These are phyloP conservation scores for Parapsyche elsis DNA, from an alignment of 1,140 invertebrate genomes.

Conservation along the genomic window DNA sequence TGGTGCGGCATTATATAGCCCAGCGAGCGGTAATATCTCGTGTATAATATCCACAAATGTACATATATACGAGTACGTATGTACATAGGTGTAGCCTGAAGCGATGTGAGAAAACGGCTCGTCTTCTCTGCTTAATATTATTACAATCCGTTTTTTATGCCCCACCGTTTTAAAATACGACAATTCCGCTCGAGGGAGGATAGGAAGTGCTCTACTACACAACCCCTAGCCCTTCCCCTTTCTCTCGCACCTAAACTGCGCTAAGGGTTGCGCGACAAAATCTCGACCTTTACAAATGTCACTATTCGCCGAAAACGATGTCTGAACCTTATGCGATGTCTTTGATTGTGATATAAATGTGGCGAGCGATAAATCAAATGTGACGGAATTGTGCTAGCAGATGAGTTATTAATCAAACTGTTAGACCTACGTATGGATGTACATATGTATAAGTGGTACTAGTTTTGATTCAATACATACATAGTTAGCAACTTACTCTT, in stretches of 20 bases:
- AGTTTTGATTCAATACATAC: too few relatives aligned
- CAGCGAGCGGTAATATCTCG: conserved; percentile 24
- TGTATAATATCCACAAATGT: conserved; percentile 13
- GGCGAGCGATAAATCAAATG: background rate
- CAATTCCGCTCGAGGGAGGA: conserved; percentile 23
- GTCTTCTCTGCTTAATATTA: conserved; percentile 55
- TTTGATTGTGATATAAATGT: background rate
- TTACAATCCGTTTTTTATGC: conserved; percentile 56
- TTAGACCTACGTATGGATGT: too few relatives aligned
- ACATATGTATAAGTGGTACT: too few relatives aligned
- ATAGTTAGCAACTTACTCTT: too few relatives aligned
- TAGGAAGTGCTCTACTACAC: background rate
- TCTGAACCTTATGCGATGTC: background rate
- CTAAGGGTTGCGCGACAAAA: background rate
- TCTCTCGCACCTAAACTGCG: background rate
- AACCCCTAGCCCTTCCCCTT: background rate
- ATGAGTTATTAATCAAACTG: too few relatives aligned
- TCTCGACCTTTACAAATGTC: conserved; percentile 3
- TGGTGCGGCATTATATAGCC: background rate
- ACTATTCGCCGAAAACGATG: background rate
- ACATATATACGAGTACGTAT: too few relatives aligned
- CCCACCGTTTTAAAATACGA: conserved; percentile 55
- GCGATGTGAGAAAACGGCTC: conserved; percentile 49
- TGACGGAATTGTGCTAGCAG: background rate
- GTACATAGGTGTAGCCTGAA: conserved; percentile 6